Conservation (phyloP, 2,888 invertebrate species). For the Watsonalla cultraria region DNA sequence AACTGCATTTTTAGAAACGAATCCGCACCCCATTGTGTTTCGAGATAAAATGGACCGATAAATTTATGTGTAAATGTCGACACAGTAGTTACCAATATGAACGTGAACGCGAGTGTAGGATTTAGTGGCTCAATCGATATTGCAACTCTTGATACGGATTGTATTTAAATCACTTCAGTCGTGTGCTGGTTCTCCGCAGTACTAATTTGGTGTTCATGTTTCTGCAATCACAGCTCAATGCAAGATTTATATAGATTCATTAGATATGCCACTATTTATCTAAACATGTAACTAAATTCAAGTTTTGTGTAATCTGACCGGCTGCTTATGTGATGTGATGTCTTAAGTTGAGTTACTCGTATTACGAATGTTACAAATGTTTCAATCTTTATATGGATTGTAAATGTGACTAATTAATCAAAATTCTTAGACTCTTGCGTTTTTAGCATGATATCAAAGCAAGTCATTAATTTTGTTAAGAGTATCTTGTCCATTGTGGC, state of each 20-base stretch:
- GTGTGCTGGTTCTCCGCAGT: conserved; percentile 24
- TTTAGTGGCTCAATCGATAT: conserved; percentile 45
- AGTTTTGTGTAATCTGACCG: no score
- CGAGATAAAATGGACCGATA: conserved; percentile 46
- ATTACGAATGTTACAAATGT: no score
- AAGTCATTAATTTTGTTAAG: no score
- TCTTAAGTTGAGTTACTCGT: no score
- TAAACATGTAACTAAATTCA: background rate
- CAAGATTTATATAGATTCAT: conserved; percentile 7
- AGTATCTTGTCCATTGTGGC: no score
- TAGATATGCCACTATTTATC: conserved; percentile 6
- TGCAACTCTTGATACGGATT: conserved; percentile 24
- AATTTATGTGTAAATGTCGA: conserved; percentile 49
- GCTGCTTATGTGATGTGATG: no score
- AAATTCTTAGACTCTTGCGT: no score
- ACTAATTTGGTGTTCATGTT: conserved; percentile 30
- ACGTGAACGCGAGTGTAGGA: conserved; percentile 40
- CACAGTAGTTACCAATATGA: conserved; percentile 52
- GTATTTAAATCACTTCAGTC: conserved; percentile 33
- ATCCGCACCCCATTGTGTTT: conserved; percentile 23
- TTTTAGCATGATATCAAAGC: no score
- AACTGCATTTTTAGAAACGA: conserved; percentile 22
- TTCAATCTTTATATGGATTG: no score
- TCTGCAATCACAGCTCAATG: conserved; percentile 19
- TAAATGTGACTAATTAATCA: no score